A percentile compares a stretch with the other conserved stretches of the same genome.
phyloP scores from a whole-genome alignment of 2,113 vertebrate species.

The Zeus faber region DNA sequence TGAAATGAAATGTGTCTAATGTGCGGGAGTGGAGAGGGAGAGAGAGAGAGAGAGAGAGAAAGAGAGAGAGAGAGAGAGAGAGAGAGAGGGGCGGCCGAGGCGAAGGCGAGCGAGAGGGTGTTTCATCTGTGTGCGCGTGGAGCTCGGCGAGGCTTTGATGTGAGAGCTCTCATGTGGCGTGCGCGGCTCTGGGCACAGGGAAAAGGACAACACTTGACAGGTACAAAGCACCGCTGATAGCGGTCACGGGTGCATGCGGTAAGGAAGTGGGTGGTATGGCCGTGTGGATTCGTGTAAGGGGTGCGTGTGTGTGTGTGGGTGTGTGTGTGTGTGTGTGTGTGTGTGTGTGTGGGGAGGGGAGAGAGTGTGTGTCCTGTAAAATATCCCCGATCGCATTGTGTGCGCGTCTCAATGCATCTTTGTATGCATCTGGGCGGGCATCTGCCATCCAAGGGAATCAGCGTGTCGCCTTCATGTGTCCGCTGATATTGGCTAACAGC shows the following conservation, averaged over 20 bases:
- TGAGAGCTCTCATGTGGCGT: conserved; percentile 69
- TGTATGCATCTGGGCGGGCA: conserved; percentile 3
- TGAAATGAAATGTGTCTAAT: conserved; percentile 77
- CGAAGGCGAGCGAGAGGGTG: conserved; percentile 65
- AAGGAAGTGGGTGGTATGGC: conserved; percentile 47
- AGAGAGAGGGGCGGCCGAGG: too few relatives aligned
- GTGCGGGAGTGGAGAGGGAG: conserved; percentile 53
- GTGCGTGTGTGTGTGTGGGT: neutral
- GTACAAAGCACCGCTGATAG: conserved; percentile 76
- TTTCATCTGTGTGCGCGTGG: conserved; percentile 73
- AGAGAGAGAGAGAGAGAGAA: conserved; percentile 61
- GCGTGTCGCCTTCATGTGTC: conserved; percentile 14
- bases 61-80: conserved; percentile 27
- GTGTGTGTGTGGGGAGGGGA: conserved; percentile 24
- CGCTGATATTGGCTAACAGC: conserved; percentile 21
- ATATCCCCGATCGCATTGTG: conserved; percentile 17
- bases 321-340: conserved; percentile 31
- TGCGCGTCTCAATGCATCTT: conserved; percentile 28
- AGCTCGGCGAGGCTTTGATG: conserved; percentile 75
- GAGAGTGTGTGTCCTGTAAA: conserved; percentile 35
- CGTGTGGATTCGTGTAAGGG: conserved; percentile 43
- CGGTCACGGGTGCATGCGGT: conserved; percentile 61
- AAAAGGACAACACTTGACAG: conserved; percentile 76
- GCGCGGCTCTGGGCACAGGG: conserved; percentile 68
- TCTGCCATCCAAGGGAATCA: conserved; percentile 23